phyloP scores from a whole-genome alignment of 2,797 vertebrate species.

The Gorsachius magnificus region DNA sequence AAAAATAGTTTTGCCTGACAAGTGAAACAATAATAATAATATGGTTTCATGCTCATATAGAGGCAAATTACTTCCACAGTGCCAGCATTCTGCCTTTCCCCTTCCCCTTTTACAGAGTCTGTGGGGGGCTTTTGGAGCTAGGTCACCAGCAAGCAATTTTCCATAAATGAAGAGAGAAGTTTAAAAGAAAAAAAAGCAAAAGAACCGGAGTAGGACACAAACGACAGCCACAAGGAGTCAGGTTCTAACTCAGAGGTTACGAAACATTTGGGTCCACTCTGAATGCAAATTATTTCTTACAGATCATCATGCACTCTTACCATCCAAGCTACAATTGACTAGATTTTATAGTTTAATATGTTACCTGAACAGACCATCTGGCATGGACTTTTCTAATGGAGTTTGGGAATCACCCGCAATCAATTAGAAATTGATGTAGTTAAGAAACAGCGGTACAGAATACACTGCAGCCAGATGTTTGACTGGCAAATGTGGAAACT shows the following conservation, averaged over 20 bases:
- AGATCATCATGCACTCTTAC: neutral
- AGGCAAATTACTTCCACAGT: constrained; percentile 41
- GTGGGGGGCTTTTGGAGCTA: neutral
- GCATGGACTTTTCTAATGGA: neutral
- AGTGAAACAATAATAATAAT: constrained; percentile 27
- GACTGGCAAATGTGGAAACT: neutral
- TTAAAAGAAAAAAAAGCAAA: neutral
- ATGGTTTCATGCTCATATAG: constrained; percentile 26
- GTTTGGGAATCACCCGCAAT: neutral
- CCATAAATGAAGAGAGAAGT: neutral
- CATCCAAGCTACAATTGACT: neutral
- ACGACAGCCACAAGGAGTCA: neutral
- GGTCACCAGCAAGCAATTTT: neutral
- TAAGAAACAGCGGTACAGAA: neutral
- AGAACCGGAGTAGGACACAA: neutral
- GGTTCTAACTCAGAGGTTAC: neutral
- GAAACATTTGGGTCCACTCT: neutral
- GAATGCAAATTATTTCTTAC: neutral
- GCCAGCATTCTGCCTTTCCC: neutral
- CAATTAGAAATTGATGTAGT: neutral
- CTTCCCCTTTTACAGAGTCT: neutral
- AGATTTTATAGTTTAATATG: neutral
- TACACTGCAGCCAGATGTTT: neutral
- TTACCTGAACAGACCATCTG: neutral
- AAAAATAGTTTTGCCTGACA: constrained; percentile 43